Conservation (phyloP, 2,797 vertebrate genomes). For the Zalophus californianus region DNA sequence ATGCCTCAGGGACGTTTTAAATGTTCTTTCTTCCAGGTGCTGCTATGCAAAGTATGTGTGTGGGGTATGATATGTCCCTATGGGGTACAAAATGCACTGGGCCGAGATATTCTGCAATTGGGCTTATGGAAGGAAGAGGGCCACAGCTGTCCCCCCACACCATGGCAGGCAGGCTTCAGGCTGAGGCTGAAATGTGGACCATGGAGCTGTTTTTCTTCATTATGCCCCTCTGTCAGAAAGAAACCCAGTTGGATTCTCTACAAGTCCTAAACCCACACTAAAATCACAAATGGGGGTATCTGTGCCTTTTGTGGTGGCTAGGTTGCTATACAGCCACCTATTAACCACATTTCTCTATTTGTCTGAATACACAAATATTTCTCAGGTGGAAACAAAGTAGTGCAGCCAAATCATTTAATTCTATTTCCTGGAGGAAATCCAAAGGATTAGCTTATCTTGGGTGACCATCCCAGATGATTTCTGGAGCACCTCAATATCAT, state of each 20-base stretch:
- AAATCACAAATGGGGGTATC: background rate
- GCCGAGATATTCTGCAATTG: background rate
- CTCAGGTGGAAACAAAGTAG: slow-evolving; percentile 6
- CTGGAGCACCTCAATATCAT: background rate
- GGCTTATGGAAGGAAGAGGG: no score
- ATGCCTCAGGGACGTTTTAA: slow-evolving; percentile 11
- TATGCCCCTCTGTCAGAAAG: background rate
- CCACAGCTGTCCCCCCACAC: background rate
- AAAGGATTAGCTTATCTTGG: background rate
- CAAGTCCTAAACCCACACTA: background rate
- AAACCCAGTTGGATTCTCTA: background rate
- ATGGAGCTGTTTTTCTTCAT: background rate
- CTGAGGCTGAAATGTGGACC: background rate
- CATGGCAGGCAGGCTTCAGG: background rate
- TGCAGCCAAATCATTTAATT: background rate
- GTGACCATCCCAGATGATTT: background rate
- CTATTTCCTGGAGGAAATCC: slow-evolving; percentile 8
- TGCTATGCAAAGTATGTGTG: background rate
- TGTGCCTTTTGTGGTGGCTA: background rate
- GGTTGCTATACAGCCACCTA: background rate
- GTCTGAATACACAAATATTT: slow-evolving; percentile 22
- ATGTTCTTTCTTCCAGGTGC: background rate
- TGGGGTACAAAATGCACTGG: background rate
- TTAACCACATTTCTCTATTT: background rate
- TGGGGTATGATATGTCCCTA: background rate